These are phyloP conservation scores for Sphaeridia pumilis DNA, from an alignment of 2,888 invertebrate species.

Conservation along the genomic window DNA sequence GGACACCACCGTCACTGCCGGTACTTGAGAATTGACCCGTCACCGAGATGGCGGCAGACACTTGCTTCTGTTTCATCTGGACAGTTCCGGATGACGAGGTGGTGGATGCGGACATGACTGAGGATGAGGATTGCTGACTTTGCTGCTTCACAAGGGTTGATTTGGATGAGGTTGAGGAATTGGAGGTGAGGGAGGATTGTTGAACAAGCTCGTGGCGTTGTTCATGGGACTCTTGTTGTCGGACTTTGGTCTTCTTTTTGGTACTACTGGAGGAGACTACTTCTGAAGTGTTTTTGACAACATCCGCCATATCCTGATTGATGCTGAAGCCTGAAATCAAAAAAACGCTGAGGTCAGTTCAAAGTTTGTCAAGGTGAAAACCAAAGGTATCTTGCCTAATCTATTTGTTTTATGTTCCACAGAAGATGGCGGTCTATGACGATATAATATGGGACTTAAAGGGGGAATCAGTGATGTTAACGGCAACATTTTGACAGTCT, in stretches of 20 bases:
- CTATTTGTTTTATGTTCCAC: no score
- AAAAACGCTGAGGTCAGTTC: no score
- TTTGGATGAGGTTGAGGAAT: no score
- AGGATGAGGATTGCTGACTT: background rate
- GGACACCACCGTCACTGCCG: background rate
- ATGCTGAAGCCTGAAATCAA: no score
- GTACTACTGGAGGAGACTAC: slow-evolving; percentile 5
- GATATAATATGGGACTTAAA: background rate
- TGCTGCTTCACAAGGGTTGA: background rate
- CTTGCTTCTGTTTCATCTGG: slow-evolving; percentile 13
- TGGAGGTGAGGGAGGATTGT: background rate
- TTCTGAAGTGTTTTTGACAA: slow-evolving; percentile 2
- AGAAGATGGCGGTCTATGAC: no score
- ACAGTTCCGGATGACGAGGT: slow-evolving; percentile 2
- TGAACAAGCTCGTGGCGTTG: background rate
- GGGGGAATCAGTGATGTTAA: slow-evolving; percentile 11
- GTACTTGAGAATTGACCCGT: background rate
- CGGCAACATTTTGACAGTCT: slow-evolving; percentile 12
- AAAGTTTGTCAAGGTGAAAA: no score
- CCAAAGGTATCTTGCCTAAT: no score
- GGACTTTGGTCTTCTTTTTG: slow-evolving; percentile 7
- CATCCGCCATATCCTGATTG: slow-evolving; percentile 11
- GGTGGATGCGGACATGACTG: background rate
- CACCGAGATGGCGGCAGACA: background rate
- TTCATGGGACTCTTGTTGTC: slow-evolving; percentile 7